phyloP scores from a whole-genome alignment of 2,797 vertebrate species.

The Anabacerthia variegaticeps region DNA sequence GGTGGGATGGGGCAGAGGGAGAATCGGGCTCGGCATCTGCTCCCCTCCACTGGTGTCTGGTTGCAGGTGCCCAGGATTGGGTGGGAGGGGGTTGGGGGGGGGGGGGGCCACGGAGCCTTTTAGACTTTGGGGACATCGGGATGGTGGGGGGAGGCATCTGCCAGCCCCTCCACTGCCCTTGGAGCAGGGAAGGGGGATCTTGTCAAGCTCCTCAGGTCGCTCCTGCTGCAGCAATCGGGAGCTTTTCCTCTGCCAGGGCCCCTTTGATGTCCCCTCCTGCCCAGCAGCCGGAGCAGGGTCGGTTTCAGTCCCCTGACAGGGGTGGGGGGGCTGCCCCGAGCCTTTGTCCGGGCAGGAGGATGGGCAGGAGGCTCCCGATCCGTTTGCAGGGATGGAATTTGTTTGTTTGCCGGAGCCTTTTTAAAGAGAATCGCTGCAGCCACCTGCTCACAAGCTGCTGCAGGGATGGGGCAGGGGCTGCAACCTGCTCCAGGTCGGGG shows the following conservation, averaged over 20 bases:
- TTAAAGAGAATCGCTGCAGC: background rate
- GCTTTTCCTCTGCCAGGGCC: background rate
- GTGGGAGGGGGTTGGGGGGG: background rate
- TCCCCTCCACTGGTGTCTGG: background rate
- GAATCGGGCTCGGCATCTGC: conserved; percentile 31
- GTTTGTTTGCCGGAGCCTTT: background rate
- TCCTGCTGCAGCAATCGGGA: rapidly evolving
- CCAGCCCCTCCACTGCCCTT: background rate
- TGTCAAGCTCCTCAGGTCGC: rapidly evolving
- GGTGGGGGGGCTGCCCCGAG: background rate
- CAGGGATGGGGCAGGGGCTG: background rate
- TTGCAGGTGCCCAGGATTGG: background rate
- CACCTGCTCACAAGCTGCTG: conserved; percentile 67
- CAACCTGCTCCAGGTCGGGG: background rate
- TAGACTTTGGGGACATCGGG: rapidly evolving
- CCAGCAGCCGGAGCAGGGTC: background rate
- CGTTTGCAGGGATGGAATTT: background rate
- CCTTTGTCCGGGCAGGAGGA: background rate
- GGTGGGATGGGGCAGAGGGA: background rate
- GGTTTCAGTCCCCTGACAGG: conserved; percentile 2
- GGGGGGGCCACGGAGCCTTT: background rate
- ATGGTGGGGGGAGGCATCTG: background rate
- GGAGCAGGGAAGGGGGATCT: background rate
- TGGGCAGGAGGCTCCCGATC: background rate
- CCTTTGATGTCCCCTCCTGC: background rate